phyloP scores from a whole-genome alignment of 1,140 invertebrate genomes.

The Drosophila arawakana region DNA sequence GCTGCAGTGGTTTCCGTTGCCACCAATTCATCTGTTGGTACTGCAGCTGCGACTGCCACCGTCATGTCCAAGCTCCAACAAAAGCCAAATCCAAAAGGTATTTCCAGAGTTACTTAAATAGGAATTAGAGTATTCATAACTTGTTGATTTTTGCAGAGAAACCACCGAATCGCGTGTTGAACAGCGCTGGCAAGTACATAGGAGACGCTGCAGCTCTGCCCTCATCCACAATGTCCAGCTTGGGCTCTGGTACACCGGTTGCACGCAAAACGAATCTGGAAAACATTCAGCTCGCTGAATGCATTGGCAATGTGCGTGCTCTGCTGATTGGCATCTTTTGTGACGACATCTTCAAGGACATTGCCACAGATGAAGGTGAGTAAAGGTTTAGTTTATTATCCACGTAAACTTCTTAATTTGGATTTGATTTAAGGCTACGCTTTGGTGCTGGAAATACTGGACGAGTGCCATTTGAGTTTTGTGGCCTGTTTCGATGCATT shows the following conservation, averaged over 20 bases:
- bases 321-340: constrained; percentile 93
- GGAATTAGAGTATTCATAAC: not conserved
- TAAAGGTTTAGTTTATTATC: too few relatives aligned
- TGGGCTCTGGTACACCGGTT: constrained; percentile 27
- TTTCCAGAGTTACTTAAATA: not conserved
- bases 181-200: constrained; percentile 26
- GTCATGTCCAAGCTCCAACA: constrained; percentile 86
- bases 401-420: not conserved
- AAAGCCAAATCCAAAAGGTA: constrained; percentile 85
- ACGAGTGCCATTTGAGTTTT: constrained; percentile 96
- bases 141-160: constrained; percentile 47
- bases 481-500: constrained; percentile 97
- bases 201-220: constrained; percentile 16
- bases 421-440: constrained; percentile 84
- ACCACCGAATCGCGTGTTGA: constrained; percentile 37
- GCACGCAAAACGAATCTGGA: constrained; percentile 87
- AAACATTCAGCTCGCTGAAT: constrained; percentile 92
- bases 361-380: constrained; percentile 82
- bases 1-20: constrained; percentile 10
- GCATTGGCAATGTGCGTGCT: constrained; percentile 93
- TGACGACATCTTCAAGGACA: constrained; percentile 87
- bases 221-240: not conserved
- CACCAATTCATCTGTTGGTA: constrained; percentile 49
- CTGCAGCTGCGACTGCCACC: constrained; percentile 81
- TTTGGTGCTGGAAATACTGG: constrained; percentile 90